phyloP scores from a whole-genome alignment of 2,797 vertebrate genomes.

The Dicrostonyx torquatus region DNA sequence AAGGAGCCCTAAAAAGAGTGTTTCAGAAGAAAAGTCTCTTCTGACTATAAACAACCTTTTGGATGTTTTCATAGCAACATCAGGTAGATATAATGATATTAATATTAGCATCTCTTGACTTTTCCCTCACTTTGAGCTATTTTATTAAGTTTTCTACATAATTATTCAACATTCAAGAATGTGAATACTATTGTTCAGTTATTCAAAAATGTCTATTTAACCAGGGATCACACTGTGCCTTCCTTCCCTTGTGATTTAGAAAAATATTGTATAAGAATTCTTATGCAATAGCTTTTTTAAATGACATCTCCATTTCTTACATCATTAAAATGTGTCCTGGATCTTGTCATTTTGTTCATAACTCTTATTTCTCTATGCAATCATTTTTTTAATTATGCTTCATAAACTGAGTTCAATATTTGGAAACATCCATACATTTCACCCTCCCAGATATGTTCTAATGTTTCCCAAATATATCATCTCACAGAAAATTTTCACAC shows the following conservation, averaged over 20 bases:
- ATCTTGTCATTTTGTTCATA: not conserved
- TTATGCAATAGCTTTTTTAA: not conserved
- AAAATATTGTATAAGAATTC: not conserved
- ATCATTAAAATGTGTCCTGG: not conserved
- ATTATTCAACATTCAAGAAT: not conserved
- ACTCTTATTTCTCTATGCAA: not conserved
- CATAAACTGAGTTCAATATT: not conserved
- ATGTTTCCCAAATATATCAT: not conserved
- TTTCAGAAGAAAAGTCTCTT: not conserved
- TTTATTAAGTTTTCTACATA: not conserved
- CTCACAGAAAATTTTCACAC: not conserved
- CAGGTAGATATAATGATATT: not conserved
- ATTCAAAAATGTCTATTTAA: not conserved
- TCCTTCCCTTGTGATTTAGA: not conserved
- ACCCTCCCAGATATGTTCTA: not conserved
- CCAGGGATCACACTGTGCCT: fast-evolving
- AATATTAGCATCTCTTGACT: not conserved
- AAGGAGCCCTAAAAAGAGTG: constrained; percentile 34
- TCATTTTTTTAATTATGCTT: not conserved
- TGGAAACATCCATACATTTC: not conserved
- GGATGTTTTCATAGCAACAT: not conserved
- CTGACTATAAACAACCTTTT: not conserved
- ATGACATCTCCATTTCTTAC: not conserved
- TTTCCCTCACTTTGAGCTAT: not conserved
- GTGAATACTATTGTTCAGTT: not conserved